These are phyloP conservation scores for Strongylocentrotus purpuratus DNA, from an alignment of 35 echinoderm and acorn worm species.

Conservation along the genomic window DNA sequence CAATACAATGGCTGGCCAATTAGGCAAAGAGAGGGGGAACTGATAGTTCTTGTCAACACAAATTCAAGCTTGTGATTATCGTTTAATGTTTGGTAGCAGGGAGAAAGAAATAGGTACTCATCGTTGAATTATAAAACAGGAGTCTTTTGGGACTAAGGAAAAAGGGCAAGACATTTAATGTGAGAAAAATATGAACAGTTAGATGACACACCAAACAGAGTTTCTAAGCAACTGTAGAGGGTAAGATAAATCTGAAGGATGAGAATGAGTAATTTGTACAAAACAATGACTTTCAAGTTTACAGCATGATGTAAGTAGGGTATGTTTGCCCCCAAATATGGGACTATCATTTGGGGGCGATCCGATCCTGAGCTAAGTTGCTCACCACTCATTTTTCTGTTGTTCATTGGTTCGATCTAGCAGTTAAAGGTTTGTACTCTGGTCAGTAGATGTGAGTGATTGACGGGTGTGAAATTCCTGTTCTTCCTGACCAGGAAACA, in stretches of 20 bases:
- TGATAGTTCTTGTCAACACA: constrained; percentile 40
- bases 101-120: not conserved
- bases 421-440: too few relatives aligned
- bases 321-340: too few relatives aligned
- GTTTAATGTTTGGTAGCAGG: not conserved
- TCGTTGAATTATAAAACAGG: not conserved
- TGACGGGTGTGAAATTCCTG: constrained; percentile 19
- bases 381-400: not conserved
- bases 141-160: not conserved
- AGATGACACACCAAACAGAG: too few relatives aligned
- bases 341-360: too few relatives aligned
- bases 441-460: not conserved
- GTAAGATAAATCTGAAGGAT: too few relatives aligned
- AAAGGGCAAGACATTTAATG: too few relatives aligned
- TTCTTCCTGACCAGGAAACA: constrained; percentile 23
- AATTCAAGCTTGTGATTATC: not conserved
- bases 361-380: not conserved
- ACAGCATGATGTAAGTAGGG: too few relatives aligned
- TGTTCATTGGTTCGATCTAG: too few relatives aligned
- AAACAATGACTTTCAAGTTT: too few relatives aligned
- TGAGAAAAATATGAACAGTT: too few relatives aligned
- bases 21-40: not conserved
- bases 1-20: not conserved
- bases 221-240: too few relatives aligned
- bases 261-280: too few relatives aligned